Conservation (phyloP, 2,888 invertebrate genomes). For the Chaetogeoica ovagalla region DNA sequence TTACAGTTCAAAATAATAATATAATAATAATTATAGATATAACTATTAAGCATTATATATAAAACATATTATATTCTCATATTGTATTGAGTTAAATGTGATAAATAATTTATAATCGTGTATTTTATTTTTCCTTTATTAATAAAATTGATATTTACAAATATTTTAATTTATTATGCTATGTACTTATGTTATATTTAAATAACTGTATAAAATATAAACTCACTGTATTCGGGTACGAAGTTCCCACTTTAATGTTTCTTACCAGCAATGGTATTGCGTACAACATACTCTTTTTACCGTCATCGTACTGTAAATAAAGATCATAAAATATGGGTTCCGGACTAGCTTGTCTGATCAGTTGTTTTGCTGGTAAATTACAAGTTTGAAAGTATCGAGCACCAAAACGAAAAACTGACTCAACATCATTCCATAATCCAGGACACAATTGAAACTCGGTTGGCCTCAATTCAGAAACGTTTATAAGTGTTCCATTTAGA, state of each 20-base stretch:
- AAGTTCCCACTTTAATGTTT: slow-evolving; percentile 61
- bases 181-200: too few species aligned
- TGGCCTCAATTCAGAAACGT: slow-evolving; percentile 58
- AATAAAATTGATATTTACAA: too few species aligned
- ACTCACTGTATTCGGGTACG: slow-evolving; percentile 59
- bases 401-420: slow-evolving; percentile 60
- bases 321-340: slow-evolving; percentile 64
- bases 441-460: slow-evolving; percentile 58
- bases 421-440: slow-evolving; percentile 56
- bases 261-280: slow-evolving; percentile 65
- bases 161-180: too few species aligned
- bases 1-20: too few species aligned
- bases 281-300: slow-evolving; percentile 61
- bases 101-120: too few species aligned
- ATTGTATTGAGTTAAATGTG: too few species aligned
- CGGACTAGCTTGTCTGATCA: slow-evolving; percentile 57
- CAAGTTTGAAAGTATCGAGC: slow-evolving; percentile 60
- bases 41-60: too few species aligned
- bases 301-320: slow-evolving; percentile 62
- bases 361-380: slow-evolving; percentile 59
- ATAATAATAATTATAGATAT: too few species aligned
- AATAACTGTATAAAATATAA: not conserved
- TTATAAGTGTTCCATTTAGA: slow-evolving; percentile 60
- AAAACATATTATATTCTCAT: too few species aligned
- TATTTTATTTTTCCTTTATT: too few species aligned